Conservation (phyloP, 2,888 invertebrate genomes). For the Ectobius pallidus region DNA sequence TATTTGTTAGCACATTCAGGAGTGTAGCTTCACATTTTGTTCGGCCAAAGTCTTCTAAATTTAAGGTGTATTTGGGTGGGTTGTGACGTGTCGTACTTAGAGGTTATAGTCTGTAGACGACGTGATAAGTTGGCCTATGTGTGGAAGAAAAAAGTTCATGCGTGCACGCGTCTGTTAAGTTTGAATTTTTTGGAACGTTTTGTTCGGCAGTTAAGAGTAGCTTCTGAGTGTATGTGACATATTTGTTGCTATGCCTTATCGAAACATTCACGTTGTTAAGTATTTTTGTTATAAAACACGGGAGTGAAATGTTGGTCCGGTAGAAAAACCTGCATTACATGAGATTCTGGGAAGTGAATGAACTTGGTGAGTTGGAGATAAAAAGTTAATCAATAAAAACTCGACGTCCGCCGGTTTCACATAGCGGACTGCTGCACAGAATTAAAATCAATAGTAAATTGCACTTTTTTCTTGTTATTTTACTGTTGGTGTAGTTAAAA, state of each 20-base stretch:
- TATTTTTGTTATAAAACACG: not conserved
- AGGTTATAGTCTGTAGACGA: constrained; percentile 16
- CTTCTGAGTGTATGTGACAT: not conserved
- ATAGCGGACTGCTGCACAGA: not conserved
- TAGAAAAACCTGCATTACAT: constrained; percentile 5
- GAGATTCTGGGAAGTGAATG: constrained; percentile 17
- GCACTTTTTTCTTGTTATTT: not conserved
- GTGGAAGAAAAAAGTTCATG: constrained; percentile 5
- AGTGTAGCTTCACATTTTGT: not conserved
- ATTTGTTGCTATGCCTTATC: not conserved
- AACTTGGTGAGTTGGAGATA: constrained; percentile 10
- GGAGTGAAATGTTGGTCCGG: not conserved
- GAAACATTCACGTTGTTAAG: not conserved
- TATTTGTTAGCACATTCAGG: constrained; percentile 14
- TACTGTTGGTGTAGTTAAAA: too few species aligned
- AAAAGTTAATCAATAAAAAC: constrained; percentile 2
- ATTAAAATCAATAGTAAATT: not conserved
- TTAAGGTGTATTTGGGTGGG: not conserved
- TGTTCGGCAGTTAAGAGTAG: not conserved
- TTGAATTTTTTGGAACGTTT: constrained; percentile 30
- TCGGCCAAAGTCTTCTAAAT: not conserved
- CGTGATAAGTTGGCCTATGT: constrained; percentile 10
- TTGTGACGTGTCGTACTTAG: constrained; percentile 6
- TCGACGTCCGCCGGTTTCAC: not conserved
- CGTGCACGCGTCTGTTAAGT: constrained; percentile 18